Evolutionary conservation across 2,888 invertebrate genomes (phyloP), one percentile per base, ranked within the genome.

Genomic region (Trichogramma dendrolimi): DNA sequence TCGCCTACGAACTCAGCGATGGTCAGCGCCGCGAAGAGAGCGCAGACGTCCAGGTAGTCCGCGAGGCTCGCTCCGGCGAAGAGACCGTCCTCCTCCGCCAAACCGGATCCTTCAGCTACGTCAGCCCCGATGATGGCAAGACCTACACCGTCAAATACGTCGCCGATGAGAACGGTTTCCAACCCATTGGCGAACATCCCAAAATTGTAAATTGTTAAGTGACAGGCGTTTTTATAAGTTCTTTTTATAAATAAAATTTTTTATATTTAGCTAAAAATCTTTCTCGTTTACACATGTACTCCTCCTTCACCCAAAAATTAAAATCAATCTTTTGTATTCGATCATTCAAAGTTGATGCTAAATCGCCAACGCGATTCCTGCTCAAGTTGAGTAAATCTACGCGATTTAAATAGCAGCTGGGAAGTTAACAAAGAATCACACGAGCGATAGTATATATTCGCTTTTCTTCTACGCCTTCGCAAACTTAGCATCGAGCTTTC

Each of bases 151-250:
- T 74, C 10, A 69, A 55, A 11, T 73, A 74, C 63, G 65, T 67
- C 53, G 74, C 73, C 53, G 72, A 73, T 60, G 70, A 71, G 54
- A 70, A 69, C 38, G 72, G 72, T 40, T 73, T 69, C 70, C 70
- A 67, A n/a, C 70, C 72, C 27, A 55, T 61, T 38, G 71, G 71
- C 8, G 71, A 58, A 7, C 71, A 40, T 65, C 6, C 66, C 65
- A 10, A 27, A 27, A 27, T 27, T 27, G 27, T 27, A 27, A 27
- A 27, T 27, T 27, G 40, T 14, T 38, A 57, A 10, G 5, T 3
- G 10, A 46, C 10, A 10, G n/a, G 46, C 46, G 46, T 46, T 8
- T 46, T 46, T 46, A 10, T 46, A 46, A 46, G 46, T 46, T 46
- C 10, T 46, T 46, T 46, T 46, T 46, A 46, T 46, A 46, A 46